Conservation (phyloP, 30 jellyfish, hydroid and myxozoan genomes). For the Clytia hemisphaerica region DNA sequence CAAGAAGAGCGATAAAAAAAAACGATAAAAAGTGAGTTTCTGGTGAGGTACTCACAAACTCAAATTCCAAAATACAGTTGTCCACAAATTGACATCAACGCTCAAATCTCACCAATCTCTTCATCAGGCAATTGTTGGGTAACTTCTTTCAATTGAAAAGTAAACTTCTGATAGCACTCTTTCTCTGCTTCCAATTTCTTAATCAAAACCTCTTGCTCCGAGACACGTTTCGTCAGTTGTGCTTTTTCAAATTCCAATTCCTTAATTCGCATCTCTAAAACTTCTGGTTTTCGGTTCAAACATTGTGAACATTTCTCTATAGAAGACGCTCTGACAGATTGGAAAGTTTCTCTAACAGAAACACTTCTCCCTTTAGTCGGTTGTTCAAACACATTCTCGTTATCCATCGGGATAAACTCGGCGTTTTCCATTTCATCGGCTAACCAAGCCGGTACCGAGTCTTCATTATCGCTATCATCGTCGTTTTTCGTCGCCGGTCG, state of each 20-base stretch:
- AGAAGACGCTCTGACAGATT: conserved; percentile 10
- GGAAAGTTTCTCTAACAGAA: neutral
- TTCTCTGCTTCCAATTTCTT: conserved; percentile 41
- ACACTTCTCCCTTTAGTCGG: neutral
- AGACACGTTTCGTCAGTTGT: conserved; percentile 8
- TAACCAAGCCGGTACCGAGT: conserved; percentile 66
- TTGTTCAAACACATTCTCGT: conserved; percentile 3
- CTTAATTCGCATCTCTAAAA: conserved; percentile 15
- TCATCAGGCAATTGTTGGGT: too few species aligned
- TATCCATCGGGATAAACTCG: conserved; percentile 44
- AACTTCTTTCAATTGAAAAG: neutral
- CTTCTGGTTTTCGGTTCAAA: neutral
- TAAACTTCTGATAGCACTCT: conserved; percentile 35
- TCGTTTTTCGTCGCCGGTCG: neutral
- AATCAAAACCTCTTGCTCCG: conserved; percentile 57
- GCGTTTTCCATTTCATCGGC: conserved; percentile 60
- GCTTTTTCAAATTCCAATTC: conserved; percentile 46
- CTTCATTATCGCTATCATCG: neutral
- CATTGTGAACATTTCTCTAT: conserved; percentile 32
- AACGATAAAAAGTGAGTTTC: too few species aligned
- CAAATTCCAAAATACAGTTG: too few species aligned
- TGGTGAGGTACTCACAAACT: too few species aligned
- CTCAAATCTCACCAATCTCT: too few species aligned
- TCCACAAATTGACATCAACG: too few species aligned
- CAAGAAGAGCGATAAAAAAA: too few species aligned